Evolutionary conservation across 2,888 invertebrate genomes (phyloP).

Genomic region (Leucozona laternaria): DNA sequence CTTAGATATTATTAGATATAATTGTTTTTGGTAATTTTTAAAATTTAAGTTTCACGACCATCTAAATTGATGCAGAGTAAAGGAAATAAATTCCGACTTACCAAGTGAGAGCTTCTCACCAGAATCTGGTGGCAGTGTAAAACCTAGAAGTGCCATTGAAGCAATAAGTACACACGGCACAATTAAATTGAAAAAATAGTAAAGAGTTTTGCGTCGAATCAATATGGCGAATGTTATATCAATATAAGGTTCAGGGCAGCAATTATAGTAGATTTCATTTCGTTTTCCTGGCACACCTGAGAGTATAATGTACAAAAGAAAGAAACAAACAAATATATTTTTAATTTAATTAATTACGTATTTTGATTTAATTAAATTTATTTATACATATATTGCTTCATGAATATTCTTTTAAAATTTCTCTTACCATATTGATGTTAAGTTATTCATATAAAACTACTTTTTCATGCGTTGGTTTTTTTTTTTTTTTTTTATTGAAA

Average conservation of each 20-base stretch:
- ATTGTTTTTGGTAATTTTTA: conserved; percentile 15
- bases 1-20: conserved; percentile 30
- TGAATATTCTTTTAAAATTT: background rate
- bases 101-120: conserved; percentile 99
- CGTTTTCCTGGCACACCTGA: conserved; percentile 96
- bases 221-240: conserved; percentile 99
- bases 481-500: conserved; percentile 1
- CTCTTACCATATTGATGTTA: conserved; percentile 41
- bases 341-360: conserved; percentile 9
- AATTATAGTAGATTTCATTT: conserved; percentile 97
- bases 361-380: background rate
- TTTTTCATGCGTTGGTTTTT: conserved; percentile 15
- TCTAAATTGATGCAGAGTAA: conserved; percentile 61
- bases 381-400: background rate
- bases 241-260: conserved; percentile 98
- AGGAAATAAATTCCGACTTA: conserved; percentile 83
- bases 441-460: conserved; percentile 33
- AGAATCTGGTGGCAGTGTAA: conserved; percentile 99
- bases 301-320: conserved; percentile 28
- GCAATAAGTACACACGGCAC: conserved; percentile 99
- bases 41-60: conserved; percentile 53
- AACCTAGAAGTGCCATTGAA: conserved; percentile 98
- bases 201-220: conserved; percentile 97
- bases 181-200: conserved; percentile 99
- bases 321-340: conserved; percentile 31